Evolutionary conservation across 1,140 invertebrate genomes (phyloP).

Genomic region (Drosophila bocki): DNA sequence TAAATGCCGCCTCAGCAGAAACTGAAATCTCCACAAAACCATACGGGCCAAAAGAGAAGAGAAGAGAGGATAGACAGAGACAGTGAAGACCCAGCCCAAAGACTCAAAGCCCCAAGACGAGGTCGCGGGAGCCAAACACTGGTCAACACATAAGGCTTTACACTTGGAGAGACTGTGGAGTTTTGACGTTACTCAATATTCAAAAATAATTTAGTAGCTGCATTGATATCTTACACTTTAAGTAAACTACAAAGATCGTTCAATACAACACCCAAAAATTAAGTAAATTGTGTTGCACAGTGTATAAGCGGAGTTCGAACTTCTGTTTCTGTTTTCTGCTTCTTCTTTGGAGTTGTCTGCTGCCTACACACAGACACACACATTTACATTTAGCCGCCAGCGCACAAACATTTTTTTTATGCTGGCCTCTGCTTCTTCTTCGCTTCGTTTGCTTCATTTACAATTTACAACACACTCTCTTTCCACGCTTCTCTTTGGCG

Average conservation of each 20-base stretch:
- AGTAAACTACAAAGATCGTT: not conserved
- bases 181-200: too few relatives aligned
- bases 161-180: not conserved
- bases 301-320: constrained; percentile 59
- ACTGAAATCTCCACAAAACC: constrained; percentile 66
- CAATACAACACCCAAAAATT: not conserved
- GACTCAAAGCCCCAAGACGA: constrained; percentile 47
- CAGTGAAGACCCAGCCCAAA: constrained; percentile 40
- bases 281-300: constrained; percentile 22
- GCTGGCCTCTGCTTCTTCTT: constrained; percentile 33
- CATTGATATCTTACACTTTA: too few relatives aligned
- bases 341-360: constrained; percentile 73
- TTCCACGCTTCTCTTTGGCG: constrained; percentile 16
- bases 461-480: constrained; percentile 63
- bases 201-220: not conserved
- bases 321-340: constrained; percentile 50
- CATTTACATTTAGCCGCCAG: constrained; percentile 50
- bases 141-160: constrained; percentile 7
- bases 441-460: constrained; percentile 49
- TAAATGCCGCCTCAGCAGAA: constrained; percentile 68
- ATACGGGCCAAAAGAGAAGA: constrained; percentile 58
- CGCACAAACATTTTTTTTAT: constrained; percentile 71
- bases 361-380: constrained; percentile 56
- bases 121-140: constrained; percentile 52
- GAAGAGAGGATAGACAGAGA: constrained; percentile 29